These are phyloP conservation scores for Pomacea maculata DNA, from an alignment of 1,140 invertebrate species.

Conservation along the genomic window DNA sequence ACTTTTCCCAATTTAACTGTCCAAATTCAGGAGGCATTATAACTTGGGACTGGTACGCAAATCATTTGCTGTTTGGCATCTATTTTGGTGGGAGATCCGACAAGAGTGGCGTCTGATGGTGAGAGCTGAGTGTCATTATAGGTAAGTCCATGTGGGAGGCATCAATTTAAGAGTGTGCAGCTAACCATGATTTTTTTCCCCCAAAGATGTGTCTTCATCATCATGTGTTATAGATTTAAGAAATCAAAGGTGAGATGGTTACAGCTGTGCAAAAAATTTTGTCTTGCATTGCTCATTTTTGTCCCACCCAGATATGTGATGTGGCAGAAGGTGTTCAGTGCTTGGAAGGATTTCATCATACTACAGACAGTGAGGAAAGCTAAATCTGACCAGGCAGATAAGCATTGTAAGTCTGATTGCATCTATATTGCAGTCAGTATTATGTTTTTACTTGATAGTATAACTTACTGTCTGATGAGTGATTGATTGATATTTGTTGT, in stretches of 20 bases:
- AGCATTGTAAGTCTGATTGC: conserved; percentile 37
- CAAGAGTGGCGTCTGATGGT: conserved; percentile 57
- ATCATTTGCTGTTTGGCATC: conserved; percentile 50
- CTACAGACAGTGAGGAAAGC: conserved; percentile 35
- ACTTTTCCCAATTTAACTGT: not conserved
- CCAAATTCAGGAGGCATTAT: conserved; percentile 41
- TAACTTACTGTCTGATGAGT: not conserved
- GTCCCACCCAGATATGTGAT: conserved; percentile 40
- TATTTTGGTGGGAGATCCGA: conserved; percentile 54
- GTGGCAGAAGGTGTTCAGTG: conserved; percentile 41
- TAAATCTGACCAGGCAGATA: conserved; percentile 33
- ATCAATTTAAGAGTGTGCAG: no score
- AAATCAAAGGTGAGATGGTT: no score
- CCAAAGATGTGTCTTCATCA: no score
- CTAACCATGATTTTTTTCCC: no score
- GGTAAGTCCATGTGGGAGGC: conserved; percentile 30
- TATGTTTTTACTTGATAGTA: not conserved
- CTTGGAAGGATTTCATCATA: conserved; percentile 43
- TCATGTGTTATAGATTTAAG: no score
- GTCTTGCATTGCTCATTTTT: no score
- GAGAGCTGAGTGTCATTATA: conserved; percentile 57
- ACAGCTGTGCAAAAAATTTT: no score
- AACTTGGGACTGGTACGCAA: conserved; percentile 25
- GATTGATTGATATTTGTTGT: not conserved
- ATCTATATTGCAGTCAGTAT: not conserved